These are phyloP conservation scores for Malaclemys terrapin DNA, from an alignment of 2,113 vertebrate genomes.

Conservation along the genomic window DNA sequence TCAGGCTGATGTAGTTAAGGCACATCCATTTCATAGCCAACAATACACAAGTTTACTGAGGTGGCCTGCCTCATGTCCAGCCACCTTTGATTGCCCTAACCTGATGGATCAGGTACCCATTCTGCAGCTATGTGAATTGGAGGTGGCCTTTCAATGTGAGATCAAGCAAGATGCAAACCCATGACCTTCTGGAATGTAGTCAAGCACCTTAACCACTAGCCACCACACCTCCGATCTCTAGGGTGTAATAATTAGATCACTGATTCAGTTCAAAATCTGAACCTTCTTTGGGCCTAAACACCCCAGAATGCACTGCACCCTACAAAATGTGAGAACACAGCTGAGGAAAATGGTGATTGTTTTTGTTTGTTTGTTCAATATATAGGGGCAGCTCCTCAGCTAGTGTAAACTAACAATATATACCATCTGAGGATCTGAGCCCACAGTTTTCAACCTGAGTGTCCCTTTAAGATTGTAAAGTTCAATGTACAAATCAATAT, in stretches of 20 bases:
- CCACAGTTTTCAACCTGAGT: background rate
- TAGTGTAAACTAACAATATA: background rate
- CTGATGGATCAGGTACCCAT: background rate
- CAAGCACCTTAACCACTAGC: background rate
- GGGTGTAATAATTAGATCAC: background rate
- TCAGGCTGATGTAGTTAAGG: background rate
- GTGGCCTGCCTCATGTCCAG: background rate
- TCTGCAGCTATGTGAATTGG: background rate
- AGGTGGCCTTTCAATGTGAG: background rate
- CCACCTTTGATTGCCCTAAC: background rate
- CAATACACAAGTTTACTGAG: background rate
- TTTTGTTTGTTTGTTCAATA: background rate
- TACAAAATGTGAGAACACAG: background rate
- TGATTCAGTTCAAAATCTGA: background rate
- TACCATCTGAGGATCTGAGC: background rate
- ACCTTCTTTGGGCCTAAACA: background rate
- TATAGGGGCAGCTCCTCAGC: background rate
- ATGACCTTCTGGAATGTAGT: background rate
- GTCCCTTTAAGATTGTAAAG: slow-evolving; percentile 17
- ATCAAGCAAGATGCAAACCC: background rate
- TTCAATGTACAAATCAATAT: background rate
- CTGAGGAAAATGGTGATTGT: background rate
- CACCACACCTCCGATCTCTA: background rate
- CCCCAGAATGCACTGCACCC: background rate
- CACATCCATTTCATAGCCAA: background rate